phyloP scores from a whole-genome alignment of 2,797 vertebrate species.

The Leuciscus waleckii region DNA sequence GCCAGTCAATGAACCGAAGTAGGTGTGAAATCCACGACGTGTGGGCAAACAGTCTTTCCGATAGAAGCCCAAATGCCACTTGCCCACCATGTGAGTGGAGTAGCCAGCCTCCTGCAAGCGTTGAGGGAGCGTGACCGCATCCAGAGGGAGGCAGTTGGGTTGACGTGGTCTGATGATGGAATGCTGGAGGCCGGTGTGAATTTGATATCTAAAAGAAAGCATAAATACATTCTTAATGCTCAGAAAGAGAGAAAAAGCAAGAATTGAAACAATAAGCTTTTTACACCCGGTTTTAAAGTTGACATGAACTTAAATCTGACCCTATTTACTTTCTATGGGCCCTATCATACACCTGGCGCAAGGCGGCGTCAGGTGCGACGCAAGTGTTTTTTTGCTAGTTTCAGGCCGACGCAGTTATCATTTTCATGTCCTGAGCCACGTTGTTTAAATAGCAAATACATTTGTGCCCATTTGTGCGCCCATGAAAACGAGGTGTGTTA shows the following conservation, averaged over 20 bases:
- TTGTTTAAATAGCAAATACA: no score
- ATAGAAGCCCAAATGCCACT: slow-evolving; percentile 98
- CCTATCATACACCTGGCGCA: no score
- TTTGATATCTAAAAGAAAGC: slow-evolving; percentile 88
- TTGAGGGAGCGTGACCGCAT: slow-evolving; percentile 91
- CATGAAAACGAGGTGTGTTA: no score
- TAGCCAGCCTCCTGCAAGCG: slow-evolving; percentile 91
- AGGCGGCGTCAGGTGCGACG: no score
- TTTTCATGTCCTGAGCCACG: no score
- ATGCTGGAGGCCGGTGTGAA: slow-evolving; percentile 79
- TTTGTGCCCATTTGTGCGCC: no score
- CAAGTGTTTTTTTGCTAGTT: no score
- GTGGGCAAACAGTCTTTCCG: slow-evolving; percentile 92
- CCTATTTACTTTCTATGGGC: neutral
- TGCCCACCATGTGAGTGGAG: slow-evolving; percentile 95
- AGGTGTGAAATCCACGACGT: slow-evolving; percentile 91
- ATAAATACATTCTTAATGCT: neutral
- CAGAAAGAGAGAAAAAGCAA: neutral
- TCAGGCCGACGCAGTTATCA: no score
- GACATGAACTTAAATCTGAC: neutral
- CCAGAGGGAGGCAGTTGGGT: slow-evolving; percentile 90
- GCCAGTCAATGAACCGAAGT: slow-evolving; percentile 93
- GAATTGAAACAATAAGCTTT: neutral
- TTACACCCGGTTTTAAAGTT: no score
- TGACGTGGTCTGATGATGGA: slow-evolving; percentile 96